Evolutionary conservation across 2,113 vertebrate species (phyloP).

Genomic region (Heterotilapia buettikoferi): DNA sequence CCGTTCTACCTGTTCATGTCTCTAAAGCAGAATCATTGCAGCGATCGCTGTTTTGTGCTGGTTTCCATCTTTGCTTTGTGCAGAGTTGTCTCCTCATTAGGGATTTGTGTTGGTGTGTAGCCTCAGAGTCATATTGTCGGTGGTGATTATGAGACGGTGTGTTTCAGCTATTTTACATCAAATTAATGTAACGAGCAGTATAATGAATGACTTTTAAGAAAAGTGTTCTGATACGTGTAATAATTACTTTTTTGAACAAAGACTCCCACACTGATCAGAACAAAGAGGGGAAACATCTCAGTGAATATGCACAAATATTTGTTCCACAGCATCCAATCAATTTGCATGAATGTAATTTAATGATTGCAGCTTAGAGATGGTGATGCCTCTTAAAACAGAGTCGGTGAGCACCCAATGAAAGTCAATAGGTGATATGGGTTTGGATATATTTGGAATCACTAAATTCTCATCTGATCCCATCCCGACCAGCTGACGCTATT

Average conservation of each 20-base stretch:
- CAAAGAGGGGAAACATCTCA: background rate
- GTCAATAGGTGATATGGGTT: rapidly evolving
- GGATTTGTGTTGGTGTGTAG: background rate
- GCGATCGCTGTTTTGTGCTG: background rate
- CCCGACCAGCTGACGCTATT: background rate
- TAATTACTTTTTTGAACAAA: background rate
- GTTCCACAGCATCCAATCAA: background rate
- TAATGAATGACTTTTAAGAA: background rate
- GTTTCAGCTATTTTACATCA: background rate
- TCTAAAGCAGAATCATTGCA: rapidly evolving
- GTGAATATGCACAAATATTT: background rate
- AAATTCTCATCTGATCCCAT: background rate
- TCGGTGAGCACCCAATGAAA: background rate
- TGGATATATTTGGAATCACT: background rate
- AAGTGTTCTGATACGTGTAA: background rate
- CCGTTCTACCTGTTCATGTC: rapidly evolving
- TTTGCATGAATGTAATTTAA: background rate
- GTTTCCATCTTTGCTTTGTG: background rate
- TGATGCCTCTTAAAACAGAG: background rate
- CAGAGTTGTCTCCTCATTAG: background rate
- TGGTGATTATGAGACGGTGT: background rate
- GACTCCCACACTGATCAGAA: background rate
- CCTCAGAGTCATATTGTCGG: background rate
- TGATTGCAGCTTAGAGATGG: background rate
- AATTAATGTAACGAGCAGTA: background rate